Percentiles rank a stretch among this genome's conserved stretches.
phyloP scores from a whole-genome alignment of 2,888 invertebrate genomes.

The Leptopterna dolabrata region DNA sequence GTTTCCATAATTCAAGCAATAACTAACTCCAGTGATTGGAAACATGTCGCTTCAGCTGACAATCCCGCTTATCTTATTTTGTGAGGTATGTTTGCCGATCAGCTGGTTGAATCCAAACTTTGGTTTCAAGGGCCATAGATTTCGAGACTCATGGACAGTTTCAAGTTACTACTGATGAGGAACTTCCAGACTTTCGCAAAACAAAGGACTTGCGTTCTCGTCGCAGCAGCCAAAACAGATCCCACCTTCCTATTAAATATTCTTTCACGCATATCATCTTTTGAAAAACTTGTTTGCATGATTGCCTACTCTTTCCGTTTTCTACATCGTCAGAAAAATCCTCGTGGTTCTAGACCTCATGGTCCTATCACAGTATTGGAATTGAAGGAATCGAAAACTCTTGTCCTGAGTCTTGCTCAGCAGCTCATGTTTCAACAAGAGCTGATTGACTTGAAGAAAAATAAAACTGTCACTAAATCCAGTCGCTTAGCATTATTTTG shows the following conservation, averaged over 20 bases:
- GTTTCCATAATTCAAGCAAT: not conserved
- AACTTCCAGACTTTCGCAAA: not conserved
- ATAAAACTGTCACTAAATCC: not conserved
- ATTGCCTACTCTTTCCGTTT: not conserved
- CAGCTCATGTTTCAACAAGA: not conserved
- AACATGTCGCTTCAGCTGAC: not conserved
- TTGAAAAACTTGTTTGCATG: not conserved
- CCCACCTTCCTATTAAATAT: not conserved
- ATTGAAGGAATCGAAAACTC: not conserved
- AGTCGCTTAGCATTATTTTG: not conserved
- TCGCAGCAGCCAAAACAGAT: not conserved
- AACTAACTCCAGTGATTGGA: not conserved
- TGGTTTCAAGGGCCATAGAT: not conserved
- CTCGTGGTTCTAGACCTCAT: not conserved
- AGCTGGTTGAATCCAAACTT: not conserved
- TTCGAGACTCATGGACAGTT: not conserved
- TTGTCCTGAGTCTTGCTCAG: not conserved
- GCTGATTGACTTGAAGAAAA: not conserved
- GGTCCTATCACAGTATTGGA: not conserved
- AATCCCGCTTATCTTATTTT: conserved; percentile 17
- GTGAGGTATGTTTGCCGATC: not conserved
- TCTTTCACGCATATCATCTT: not conserved
- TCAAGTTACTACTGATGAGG: not conserved
- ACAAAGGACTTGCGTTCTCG: not conserved
- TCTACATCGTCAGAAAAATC: not conserved